Base-by-base conservation (phyloP, 2,113 vertebrate species). In the Tenebrosternarchus preto region DNA sequence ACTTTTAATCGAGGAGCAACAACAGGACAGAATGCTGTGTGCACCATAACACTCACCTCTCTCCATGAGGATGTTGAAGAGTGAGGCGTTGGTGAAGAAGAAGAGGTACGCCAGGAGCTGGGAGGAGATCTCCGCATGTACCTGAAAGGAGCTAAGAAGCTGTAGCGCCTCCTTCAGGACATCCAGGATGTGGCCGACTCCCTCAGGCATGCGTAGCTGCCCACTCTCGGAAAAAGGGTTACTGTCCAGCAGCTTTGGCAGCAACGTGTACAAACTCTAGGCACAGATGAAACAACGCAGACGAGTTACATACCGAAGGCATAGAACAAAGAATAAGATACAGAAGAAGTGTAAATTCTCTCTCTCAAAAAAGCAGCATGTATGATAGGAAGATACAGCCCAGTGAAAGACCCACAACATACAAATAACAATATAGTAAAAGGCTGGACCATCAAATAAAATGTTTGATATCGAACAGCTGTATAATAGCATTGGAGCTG, bases 61-160 rank as follows among this genome's bases (percentile, higher is more conserved):
- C 78, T 94, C 93, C 93, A 94, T 94, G 60, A 94, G 92, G 0
- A 89, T 76, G 78, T 94, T 94, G 91, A 94, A 94, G 74, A 94
- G 88, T 1, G 93, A 94, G 0, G 93, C 93, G 1, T 94, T 94
- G 86, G 92, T 93, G 89, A 94, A 94, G 90, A 94, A 94, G 87
- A 94, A 93, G 70, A 94, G 89, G 87, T 93, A 94, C 59, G 91
- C 88, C 15, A 92, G 90, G 59, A 94, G 91, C 76, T 94, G 93
- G 0, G 90, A 73, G 0, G 89, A 87, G 85, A 94, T 92, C 84
- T 93, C 91, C 0, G 87, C 70, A n/a, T 94, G 93, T 56, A 94
- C 92, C 82, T 91, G 89, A 86, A 92, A 92, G 31, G 83, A 79
- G 0, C 86, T 88, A 57, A 94, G 90, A 2, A 93, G 89, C 71